Evolutionary conservation across 2,113 vertebrate species (phyloP).

Genomic region (Phalacrocorax carbo): DNA sequence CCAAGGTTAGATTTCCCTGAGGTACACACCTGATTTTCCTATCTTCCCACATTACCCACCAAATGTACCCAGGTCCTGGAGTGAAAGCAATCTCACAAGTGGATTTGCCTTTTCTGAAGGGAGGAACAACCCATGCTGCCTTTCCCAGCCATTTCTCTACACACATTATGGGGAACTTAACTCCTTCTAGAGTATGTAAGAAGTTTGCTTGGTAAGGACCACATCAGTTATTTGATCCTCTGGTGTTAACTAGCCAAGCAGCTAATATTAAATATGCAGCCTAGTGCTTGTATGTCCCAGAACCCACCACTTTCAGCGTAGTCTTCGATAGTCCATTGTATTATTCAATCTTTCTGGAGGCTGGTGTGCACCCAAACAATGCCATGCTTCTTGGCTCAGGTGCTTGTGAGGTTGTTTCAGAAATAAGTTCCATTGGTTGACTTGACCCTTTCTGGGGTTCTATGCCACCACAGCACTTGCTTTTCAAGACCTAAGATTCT

Average conservation of each 20-base stretch:
- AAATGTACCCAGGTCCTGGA: neutral
- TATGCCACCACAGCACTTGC: neutral
- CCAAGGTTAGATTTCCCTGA: neutral
- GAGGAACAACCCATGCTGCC: neutral
- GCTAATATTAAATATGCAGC: neutral
- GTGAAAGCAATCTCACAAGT: neutral
- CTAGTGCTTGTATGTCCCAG: neutral
- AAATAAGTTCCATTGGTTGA: neutral
- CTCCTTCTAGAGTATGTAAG: neutral
- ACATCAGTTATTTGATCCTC: neutral
- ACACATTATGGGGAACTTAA: neutral
- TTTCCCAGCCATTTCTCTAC: neutral
- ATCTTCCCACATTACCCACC: neutral
- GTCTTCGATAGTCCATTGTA: neutral
- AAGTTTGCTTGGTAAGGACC: neutral
- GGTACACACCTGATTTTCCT: neutral
- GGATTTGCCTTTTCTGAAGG: neutral
- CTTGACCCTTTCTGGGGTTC: neutral
- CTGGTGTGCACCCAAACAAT: neutral
- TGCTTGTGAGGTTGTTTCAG: neutral
- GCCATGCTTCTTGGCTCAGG: neutral
- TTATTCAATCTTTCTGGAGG: neutral
- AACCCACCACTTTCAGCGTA: accelerated
- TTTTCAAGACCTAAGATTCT: neutral
- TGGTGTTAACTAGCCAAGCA: neutral